phyloP scores from a whole-genome alignment of 2,888 invertebrate species.

The Exephanes ischioxanthus region DNA sequence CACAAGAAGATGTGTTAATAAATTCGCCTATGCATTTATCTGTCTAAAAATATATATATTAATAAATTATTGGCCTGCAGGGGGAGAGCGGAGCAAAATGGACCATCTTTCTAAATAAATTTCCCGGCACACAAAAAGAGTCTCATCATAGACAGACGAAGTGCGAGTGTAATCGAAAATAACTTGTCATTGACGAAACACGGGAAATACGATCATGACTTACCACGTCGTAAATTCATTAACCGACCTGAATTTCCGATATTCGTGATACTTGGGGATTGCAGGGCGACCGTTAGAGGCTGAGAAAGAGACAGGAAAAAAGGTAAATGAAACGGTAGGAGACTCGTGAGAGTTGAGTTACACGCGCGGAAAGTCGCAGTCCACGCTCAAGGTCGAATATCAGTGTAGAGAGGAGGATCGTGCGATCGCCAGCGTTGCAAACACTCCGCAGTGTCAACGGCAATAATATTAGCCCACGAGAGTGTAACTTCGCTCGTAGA shows the following conservation, averaged over 20 bases:
- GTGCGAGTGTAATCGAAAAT: no score
- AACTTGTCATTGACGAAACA: no score
- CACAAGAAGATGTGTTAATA: no score
- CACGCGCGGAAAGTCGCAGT: conserved; percentile 30
- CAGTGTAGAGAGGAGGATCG: not conserved
- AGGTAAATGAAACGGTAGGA: not conserved
- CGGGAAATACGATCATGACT: no score
- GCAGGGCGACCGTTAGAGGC: not conserved
- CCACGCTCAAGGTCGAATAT: conserved; percentile 49
- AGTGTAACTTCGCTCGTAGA: conserved; percentile 34
- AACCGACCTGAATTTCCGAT: not conserved
- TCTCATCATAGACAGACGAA: no score
- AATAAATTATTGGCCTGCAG: no score
- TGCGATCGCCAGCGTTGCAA: not conserved
- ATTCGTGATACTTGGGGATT: conserved; percentile 8
- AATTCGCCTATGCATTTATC: no score
- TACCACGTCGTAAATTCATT: not conserved
- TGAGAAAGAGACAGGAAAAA: not conserved
- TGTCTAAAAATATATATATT: no score
- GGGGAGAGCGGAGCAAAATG: no score
- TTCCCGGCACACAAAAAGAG: no score
- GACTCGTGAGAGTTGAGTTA: conserved; percentile 22
- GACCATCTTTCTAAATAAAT: no score
- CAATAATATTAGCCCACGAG: conserved; percentile 15
- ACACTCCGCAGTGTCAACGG: conserved; percentile 5